Percentiles rank a stretch among this genome's conserved stretches.
Conservation (phyloP, 2,797 vertebrate genomes). For the Rhinella marina region DNA sequence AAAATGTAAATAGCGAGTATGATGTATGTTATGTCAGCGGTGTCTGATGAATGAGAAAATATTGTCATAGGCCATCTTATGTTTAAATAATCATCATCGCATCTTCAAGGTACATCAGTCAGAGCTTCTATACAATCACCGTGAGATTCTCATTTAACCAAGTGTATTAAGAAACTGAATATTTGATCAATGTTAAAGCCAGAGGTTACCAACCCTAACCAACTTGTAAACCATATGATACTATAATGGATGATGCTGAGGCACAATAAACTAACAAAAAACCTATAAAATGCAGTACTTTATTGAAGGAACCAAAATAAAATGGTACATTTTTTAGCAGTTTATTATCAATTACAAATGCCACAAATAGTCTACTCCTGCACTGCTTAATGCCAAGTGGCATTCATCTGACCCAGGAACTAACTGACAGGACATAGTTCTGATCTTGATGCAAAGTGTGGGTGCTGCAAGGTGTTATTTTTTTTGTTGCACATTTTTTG, state of each 20-base stretch:
- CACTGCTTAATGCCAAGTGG: neutral
- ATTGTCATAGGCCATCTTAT: slow-evolving; percentile 20
- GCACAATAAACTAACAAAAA: neutral
- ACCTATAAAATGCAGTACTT: neutral
- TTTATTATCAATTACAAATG: neutral
- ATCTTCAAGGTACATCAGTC: slow-evolving; percentile 17
- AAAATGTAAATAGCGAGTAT: slow-evolving; percentile 25
- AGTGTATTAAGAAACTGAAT: neutral
- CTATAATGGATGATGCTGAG: neutral
- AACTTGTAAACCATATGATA: neutral
- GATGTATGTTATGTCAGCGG: slow-evolving; percentile 7
- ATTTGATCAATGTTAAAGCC: neutral
- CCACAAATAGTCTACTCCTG: neutral
- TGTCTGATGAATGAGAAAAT: slow-evolving; percentile 7
- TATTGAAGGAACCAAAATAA: neutral
- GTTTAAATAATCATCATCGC: slow-evolving; percentile 15
- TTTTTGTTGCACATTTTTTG: too few relatives aligned
- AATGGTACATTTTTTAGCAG: neutral
- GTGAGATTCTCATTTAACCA: neutral
- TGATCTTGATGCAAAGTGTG: neutral
- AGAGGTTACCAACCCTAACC: neutral
- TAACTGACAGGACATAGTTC: neutral
- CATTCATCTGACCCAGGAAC: neutral
- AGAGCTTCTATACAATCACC: neutral
- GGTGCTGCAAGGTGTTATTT: too few relatives aligned